Evolutionary conservation across 2,888 invertebrate species (phyloP).

Genomic region (Aleiodes alternator): DNA sequence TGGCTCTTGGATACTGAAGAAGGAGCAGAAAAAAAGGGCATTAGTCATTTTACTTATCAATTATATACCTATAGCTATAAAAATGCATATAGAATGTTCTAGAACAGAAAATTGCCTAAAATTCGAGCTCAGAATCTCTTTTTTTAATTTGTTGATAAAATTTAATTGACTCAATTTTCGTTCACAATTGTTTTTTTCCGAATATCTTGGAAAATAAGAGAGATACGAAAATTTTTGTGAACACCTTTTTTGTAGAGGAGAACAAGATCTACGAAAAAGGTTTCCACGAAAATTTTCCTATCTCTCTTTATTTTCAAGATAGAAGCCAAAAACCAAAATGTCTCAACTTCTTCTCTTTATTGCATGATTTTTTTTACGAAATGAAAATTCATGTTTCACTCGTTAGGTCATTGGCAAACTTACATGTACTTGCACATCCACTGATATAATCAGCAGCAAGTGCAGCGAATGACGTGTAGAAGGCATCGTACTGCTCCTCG

Average conservation of each 20-base stretch:
- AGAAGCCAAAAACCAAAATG: too few species aligned
- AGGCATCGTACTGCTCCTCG: slow-evolving; percentile 88
- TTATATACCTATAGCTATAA: not conserved
- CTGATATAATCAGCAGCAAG: slow-evolving; percentile 92
- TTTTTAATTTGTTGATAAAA: too few species aligned
- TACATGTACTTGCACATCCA: slow-evolving; percentile 83
- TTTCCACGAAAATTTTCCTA: too few species aligned
- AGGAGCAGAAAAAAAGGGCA: slow-evolving; percentile 33
- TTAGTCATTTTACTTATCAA: too few species aligned
- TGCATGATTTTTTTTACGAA: not conserved
- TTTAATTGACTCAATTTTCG: not conserved
- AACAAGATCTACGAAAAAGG: not conserved
- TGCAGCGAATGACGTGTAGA: slow-evolving; percentile 92
- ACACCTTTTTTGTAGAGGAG: not conserved
- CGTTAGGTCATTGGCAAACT: slow-evolving; percentile 74
- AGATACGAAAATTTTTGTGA: too few species aligned
- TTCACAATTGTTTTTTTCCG: not conserved
- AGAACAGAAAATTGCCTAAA: not conserved
- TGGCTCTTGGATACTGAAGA: slow-evolving; percentile 82
- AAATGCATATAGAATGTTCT: not conserved
- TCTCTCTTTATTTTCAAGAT: too few species aligned
- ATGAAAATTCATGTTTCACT: slow-evolving; percentile 16
- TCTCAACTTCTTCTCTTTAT: not conserved
- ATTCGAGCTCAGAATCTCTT: too few species aligned
- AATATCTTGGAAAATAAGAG: too few species aligned